A percentile compares a stretch with the other conserved stretches of the same genome.
phyloP scores from a whole-genome alignment of 2,797 vertebrate genomes.

The Synanceia verrucosa region DNA sequence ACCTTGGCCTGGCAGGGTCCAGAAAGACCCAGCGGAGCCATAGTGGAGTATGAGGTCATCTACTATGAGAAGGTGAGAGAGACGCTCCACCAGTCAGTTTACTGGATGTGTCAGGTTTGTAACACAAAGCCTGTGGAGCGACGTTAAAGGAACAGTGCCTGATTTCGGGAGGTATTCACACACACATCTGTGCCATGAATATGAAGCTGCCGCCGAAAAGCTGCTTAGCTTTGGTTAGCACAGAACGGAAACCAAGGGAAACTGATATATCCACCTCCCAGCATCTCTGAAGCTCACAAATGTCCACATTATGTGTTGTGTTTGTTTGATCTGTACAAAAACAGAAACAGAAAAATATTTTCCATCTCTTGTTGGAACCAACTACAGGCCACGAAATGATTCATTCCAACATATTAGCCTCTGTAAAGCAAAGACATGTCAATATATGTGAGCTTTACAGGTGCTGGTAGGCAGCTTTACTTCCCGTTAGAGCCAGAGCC shows the following conservation, averaged over 20 bases:
- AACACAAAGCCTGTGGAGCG: neutral
- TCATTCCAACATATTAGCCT: neutral
- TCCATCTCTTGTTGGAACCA: neutral
- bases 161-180: neutral
- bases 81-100: neutral
- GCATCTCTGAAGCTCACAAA: neutral
- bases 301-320: neutral
- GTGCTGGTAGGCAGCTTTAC: neutral
- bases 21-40: slow-evolving; percentile 82
- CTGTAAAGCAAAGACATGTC: neutral
- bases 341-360: neutral
- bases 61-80: slow-evolving; percentile 88
- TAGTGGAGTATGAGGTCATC: slow-evolving; percentile 88
- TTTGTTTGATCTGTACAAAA: neutral
- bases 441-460: neutral
- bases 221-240: neutral
- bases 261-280: neutral
- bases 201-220: too few species aligned
- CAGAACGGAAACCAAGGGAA: neutral
- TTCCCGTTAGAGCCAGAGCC: neutral
- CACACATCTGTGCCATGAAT: too few species aligned
- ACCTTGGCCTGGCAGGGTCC: slow-evolving; percentile 89
- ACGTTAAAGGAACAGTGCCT: neutral
- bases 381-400: neutral
- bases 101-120: neutral